A percentile compares a stretch with the other conserved stretches of the same genome.
phyloP scores from a whole-genome alignment of 1,140 invertebrate genomes.

The Zaprionus africanus region DNA sequence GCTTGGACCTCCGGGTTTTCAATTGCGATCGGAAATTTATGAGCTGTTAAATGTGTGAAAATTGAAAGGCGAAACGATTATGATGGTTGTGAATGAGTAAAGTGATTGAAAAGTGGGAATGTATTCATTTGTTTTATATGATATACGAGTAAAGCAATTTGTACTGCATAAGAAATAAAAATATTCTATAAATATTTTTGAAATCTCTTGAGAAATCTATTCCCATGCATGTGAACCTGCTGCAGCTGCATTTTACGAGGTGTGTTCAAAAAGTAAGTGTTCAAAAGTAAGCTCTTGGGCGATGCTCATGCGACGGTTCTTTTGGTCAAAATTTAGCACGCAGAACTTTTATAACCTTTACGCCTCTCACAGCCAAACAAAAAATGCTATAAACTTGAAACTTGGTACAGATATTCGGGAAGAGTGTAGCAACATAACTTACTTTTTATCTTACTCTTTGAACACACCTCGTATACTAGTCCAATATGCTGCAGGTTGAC shows the following conservation, averaged over 20 bases:
- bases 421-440: too few relatives aligned
- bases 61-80: constrained; percentile 2
- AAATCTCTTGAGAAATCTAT: neutral
- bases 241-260: neutral
- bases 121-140: neutral
- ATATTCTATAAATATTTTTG: neutral
- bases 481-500: neutral
- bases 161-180: neutral
- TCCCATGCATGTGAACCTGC: neutral
- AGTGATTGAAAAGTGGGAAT: neutral
- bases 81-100: neutral
- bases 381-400: too few relatives aligned
- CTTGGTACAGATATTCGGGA: too few relatives aligned
- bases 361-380: too few relatives aligned
- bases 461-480: too few relatives aligned
- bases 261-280: too few relatives aligned
- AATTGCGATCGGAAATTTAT: constrained; percentile 55
- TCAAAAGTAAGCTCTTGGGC: too few relatives aligned
- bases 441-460: too few relatives aligned
- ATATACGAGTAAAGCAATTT: neutral
- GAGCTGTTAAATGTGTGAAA: constrained; percentile 43
- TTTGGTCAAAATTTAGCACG: too few relatives aligned
- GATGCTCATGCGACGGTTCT: too few relatives aligned
- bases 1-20: constrained; percentile 14
- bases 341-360: too few relatives aligned